A percentile compares a stretch with the other conserved stretches of the same genome.
Evolutionary conservation across 2,888 invertebrate genomes (phyloP).

Genomic region (Helleia helle): DNA sequence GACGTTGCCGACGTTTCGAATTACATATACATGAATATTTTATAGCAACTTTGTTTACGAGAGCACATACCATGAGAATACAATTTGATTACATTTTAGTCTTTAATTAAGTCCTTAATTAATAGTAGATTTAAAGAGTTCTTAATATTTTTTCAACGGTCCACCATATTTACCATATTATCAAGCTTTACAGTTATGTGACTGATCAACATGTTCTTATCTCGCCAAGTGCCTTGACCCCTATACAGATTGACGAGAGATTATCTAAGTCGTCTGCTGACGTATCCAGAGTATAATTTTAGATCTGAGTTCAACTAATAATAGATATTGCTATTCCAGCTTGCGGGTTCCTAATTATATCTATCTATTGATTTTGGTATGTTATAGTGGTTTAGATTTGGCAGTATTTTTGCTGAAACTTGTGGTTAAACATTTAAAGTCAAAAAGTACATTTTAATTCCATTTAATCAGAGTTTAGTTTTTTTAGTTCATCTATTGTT

Average conservation of each 20-base stretch:
- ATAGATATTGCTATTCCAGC: slow-evolving; percentile 5
- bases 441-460: too few species aligned
- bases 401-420: too few species aligned
- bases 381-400: not conserved
- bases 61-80: not conserved
- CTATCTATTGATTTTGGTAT: not conserved
- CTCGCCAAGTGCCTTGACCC: not conserved
- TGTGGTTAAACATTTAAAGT: too few species aligned
- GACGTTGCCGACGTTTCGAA: too few species aligned
- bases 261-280: not conserved
- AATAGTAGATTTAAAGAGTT: not conserved
- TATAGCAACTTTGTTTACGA: too few species aligned
- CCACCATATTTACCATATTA: too few species aligned
- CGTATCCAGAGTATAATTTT: slow-evolving; percentile 1
- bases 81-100: not conserved
- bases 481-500: too few species aligned
- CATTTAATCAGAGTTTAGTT: too few species aligned
- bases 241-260: not conserved
- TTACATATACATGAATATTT: too few species aligned
- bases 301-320: not conserved
- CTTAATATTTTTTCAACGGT: too few species aligned
- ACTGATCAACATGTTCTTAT: not conserved
- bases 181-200: too few species aligned
- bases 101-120: not conserved
- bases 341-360: not conserved